Conservation (phyloP, 2,797 vertebrate species). For the Crypturellus tataupa region DNA sequence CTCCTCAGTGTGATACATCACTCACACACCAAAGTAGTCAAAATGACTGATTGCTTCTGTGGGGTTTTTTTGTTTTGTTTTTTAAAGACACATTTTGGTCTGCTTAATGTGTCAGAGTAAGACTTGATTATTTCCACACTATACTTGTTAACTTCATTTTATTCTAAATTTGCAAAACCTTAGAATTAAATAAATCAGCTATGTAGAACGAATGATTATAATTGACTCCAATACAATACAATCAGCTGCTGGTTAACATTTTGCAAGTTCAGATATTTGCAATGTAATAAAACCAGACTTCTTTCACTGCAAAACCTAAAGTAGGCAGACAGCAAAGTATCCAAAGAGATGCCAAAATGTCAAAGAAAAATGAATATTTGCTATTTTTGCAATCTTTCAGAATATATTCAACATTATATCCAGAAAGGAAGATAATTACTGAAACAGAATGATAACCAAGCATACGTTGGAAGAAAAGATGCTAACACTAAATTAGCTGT, state of each 20-base stretch:
- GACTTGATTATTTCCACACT: neutral
- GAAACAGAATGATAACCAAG: fast-evolving
- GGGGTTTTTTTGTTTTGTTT: neutral
- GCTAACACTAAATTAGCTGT: neutral
- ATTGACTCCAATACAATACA: neutral
- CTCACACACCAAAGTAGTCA: neutral
- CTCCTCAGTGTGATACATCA: neutral
- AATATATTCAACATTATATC: neutral
- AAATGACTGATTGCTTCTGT: neutral
- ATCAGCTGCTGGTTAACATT: conserved; percentile 17
- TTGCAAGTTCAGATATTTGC: conserved; percentile 9
- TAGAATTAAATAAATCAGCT: conserved; percentile 19
- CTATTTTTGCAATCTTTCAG: neutral
- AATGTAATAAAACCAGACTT: neutral
- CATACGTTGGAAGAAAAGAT: neutral
- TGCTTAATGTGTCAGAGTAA: neutral
- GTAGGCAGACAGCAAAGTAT: neutral
- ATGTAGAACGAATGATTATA: neutral
- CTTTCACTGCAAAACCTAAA: neutral
- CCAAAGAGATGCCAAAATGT: neutral
- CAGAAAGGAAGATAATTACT: neutral
- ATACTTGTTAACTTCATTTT: neutral
- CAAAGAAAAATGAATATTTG: neutral
- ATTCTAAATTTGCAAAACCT: neutral
- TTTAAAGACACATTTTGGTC: neutral